These are phyloP conservation scores for Enteromius unitaeniatus DNA, from an alignment of 2,797 vertebrate genomes.

Conservation along the genomic window DNA sequence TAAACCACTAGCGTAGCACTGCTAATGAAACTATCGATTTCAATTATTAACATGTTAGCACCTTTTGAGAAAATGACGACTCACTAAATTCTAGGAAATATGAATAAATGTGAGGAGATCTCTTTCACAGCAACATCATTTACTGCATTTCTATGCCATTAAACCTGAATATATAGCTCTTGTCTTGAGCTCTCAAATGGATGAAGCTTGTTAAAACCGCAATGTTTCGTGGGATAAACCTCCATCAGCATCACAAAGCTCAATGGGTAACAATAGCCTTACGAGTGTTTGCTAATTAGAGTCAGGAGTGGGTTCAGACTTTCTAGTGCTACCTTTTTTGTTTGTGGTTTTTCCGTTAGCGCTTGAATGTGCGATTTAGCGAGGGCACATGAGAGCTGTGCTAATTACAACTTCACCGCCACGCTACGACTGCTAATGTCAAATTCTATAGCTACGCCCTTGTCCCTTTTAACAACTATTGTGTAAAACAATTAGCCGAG, in stretches of 20 bases:
- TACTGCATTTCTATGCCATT: constrained; percentile 14
- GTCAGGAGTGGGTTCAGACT: constrained; percentile 60
- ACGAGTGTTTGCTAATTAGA: constrained; percentile 65
- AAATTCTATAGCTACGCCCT: constrained; percentile 58
- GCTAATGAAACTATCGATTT: constrained; percentile 7
- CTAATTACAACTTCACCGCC: constrained; percentile 66
- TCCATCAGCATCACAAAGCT: constrained; percentile 59
- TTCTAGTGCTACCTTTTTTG: constrained; percentile 63
- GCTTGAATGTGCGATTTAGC: constrained; percentile 61
- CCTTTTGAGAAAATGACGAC: not conserved
- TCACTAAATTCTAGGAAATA: not conserved
- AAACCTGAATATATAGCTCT: constrained; percentile 29
- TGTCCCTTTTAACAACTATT: constrained; percentile 57
- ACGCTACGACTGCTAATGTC: constrained; percentile 57
- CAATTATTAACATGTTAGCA: constrained; percentile 2
- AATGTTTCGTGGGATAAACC: constrained; percentile 51
- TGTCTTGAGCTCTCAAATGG: constrained; percentile 20
- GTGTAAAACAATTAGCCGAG: constrained; percentile 55
- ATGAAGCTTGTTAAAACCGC: constrained; percentile 39
- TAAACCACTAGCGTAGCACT: not conserved
- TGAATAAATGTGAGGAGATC: not conserved
- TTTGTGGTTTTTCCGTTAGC: constrained; percentile 54
- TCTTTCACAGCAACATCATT: not conserved
- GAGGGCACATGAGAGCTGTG: constrained; percentile 55
- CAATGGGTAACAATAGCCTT: constrained; percentile 60